A percentile compares a stretch with the other conserved stretches of the same genome.
Evolutionary conservation across 1,140 invertebrate species (phyloP).

Genomic region (Ectropis grisescens): DNA sequence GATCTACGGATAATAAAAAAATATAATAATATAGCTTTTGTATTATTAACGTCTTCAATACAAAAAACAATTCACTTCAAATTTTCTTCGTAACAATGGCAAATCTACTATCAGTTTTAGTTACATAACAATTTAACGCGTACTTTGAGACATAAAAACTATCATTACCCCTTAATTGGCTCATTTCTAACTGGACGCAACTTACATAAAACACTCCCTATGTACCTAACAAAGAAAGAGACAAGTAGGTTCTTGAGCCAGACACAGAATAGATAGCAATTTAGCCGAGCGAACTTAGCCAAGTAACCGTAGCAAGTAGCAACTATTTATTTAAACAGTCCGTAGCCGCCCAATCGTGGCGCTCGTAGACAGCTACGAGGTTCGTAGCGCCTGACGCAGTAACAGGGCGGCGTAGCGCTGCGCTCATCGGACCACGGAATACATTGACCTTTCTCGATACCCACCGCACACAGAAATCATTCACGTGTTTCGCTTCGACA

Average conservation of each 20-base stretch:
- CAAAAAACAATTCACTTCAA: too few species aligned
- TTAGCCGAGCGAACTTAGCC: too few species aligned
- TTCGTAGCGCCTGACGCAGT: slow-evolving; percentile 51
- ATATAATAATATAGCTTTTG: too few species aligned
- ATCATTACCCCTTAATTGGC: slow-evolving; percentile 12
- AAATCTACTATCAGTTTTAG: too few species aligned
- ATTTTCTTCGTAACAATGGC: too few species aligned
- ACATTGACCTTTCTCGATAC: slow-evolving; percentile 32
- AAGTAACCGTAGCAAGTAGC: background rate
- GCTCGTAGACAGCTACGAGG: slow-evolving; percentile 48
- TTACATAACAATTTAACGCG: too few species aligned
- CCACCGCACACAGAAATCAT: slow-evolving; percentile 19
- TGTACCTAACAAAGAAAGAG: slow-evolving; percentile 2
- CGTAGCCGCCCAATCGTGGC: slow-evolving; percentile 26
- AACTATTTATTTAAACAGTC: too few species aligned
- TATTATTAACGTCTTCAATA: too few species aligned
- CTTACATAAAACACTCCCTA: slow-evolving; percentile 2
- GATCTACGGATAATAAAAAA: too few species aligned
- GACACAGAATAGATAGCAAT: too few species aligned
- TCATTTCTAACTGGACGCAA: slow-evolving; percentile 11
- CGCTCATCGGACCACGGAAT: slow-evolving; percentile 23
- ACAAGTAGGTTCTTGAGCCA: background rate
- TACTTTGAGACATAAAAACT: slow-evolving; percentile 2
- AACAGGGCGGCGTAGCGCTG: slow-evolving; percentile 31
- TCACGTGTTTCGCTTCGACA: background rate